A percentile compares a stretch with the other conserved stretches of the same genome.
Conservation (phyloP, 2,113 vertebrate genomes). For the Lycocorax pyrrhopterus region DNA sequence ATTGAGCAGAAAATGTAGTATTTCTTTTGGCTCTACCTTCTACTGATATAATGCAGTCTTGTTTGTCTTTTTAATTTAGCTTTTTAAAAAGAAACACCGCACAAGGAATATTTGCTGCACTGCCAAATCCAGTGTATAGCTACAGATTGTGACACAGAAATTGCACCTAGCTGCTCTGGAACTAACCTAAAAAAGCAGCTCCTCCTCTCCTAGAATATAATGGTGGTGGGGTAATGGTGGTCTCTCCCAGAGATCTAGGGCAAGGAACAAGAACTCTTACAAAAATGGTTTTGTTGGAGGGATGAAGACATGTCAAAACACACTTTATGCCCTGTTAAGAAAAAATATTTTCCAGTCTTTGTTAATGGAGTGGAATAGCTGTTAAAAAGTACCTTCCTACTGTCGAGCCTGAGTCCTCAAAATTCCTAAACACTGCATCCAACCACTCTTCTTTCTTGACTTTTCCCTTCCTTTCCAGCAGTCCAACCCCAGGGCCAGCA, state of each 20-base stretch:
- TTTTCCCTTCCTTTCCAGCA: background rate
- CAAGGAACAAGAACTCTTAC: background rate
- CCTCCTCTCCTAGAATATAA: background rate
- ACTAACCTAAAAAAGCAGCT: background rate
- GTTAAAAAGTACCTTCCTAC: background rate
- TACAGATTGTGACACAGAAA: background rate
- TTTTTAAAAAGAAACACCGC: background rate
- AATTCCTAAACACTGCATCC: background rate
- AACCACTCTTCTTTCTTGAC: background rate
- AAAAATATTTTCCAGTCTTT: background rate
- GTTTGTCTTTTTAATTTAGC: background rate
- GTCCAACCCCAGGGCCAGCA: background rate
- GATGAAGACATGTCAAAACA: background rate
- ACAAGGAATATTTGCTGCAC: background rate
- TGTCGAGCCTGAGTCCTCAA: background rate
- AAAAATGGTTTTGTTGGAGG: background rate
- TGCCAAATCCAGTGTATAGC: background rate
- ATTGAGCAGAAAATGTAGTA: constrained; percentile 17
- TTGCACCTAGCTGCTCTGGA: background rate
- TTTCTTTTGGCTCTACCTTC: background rate
- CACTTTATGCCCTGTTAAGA: background rate
- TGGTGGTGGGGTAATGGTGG: background rate
- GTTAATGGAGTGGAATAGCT: background rate
- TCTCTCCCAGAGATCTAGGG: background rate
- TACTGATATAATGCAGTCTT: background rate